Conservation (phyloP, 2,113 vertebrate genomes). For the Thunnus maccoyii region DNA sequence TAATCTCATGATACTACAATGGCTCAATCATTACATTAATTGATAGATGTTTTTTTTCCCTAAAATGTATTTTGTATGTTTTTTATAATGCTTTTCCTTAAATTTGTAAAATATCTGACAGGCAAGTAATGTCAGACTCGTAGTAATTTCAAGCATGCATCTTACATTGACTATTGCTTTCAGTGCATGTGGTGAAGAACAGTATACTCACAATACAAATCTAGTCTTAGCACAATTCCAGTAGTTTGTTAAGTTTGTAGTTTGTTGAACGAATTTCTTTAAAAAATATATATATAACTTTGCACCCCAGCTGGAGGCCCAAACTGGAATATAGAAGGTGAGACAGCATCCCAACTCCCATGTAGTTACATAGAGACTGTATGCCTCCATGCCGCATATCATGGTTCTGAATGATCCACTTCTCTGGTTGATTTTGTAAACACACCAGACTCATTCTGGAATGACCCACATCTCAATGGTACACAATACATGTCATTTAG, state of each 20-base stretch:
- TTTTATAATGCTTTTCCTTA: constrained; percentile 54
- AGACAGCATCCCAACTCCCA: constrained; percentile 80
- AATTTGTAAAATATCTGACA: constrained; percentile 52
- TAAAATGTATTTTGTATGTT: constrained; percentile 46
- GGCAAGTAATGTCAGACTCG: constrained; percentile 46
- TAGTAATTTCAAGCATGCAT: constrained; percentile 70
- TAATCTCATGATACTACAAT: constrained; percentile 18
- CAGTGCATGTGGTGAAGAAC: constrained; percentile 77
- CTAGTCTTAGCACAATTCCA: constrained; percentile 56
- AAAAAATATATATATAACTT: constrained; percentile 80
- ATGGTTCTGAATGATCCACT: constrained; percentile 81
- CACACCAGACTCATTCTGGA: constrained; percentile 78
- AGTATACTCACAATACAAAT: constrained; percentile 54
- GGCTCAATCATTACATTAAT: constrained; percentile 25
- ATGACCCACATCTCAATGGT: constrained; percentile 72
- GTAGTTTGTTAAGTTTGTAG: constrained; percentile 56
- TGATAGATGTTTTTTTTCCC: constrained; percentile 26
- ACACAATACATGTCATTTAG: constrained; percentile 72
- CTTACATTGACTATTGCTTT: constrained; percentile 59
- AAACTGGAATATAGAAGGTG: constrained; percentile 90
- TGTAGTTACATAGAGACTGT: constrained; percentile 80
- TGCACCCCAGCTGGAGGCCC: constrained; percentile 87
- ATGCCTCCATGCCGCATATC: constrained; percentile 79
- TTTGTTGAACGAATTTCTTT: constrained; percentile 70
- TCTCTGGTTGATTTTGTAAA: constrained; percentile 74